These are phyloP conservation scores for Malachius bipustulatus DNA, from an alignment of 2,888 invertebrate species.

Conservation along the genomic window DNA sequence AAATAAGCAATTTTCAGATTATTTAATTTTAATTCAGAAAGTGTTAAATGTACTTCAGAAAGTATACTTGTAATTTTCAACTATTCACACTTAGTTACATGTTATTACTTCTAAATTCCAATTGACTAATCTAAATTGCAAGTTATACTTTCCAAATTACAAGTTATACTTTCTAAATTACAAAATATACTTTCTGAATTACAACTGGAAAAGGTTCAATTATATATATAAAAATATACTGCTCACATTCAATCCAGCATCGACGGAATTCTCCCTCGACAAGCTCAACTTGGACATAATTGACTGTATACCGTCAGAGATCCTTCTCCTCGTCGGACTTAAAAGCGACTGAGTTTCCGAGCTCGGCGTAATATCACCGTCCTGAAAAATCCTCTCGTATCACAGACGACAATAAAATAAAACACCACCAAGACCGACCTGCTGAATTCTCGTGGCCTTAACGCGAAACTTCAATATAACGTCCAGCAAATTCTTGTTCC, in stretches of 20 bases:
- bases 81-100: no score
- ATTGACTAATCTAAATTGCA: no score
- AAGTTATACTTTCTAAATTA: no score
- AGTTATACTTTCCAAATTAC: no score
- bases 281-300: conserved; percentile 74
- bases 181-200: no score
- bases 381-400: conserved; percentile 26
- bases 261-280: conserved; percentile 39
- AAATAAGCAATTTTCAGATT: no score
- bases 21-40: no score
- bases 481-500: conserved; percentile 67
- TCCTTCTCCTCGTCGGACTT: conserved; percentile 55
- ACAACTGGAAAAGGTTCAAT: no score
- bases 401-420: neutral
- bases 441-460: conserved; percentile 39
- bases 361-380: conserved; percentile 34
- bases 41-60: no score
- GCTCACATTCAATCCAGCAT: conserved; percentile 26
- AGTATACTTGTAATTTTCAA: no score
- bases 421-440: conserved; percentile 22
- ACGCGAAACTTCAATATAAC: conserved; percentile 62
- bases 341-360: conserved; percentile 27
- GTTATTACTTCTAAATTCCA: no score
- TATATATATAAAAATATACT: no score
- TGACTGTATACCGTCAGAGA: conserved; percentile 80